Base-by-base conservation (phyloP, 2,113 vertebrate species). In the Xenopus laevis region DNA sequence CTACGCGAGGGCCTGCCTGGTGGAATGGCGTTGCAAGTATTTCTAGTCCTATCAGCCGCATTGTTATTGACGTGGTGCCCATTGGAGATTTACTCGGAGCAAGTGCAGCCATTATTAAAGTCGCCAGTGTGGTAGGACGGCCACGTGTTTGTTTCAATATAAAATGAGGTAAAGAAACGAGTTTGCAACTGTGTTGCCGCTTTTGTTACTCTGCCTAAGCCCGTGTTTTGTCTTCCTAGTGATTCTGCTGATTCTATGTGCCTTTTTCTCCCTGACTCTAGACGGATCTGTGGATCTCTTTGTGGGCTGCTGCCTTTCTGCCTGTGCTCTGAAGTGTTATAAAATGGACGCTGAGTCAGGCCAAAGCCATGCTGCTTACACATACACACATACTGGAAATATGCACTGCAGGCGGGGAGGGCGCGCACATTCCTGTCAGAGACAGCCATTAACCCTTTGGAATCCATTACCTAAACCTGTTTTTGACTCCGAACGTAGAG, bases 281-380 rank as follows among this genome's bases (percentile, higher is more conserved):
- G 15, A 55, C 15, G 8, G 44, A 21, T 59, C 13, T 33, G 10
- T 3, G n/a, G 13, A 44, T 18, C 40, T 10, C 13, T 23, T 44
- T 46, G 10, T 46, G 33, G 23, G 17, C 40, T 62, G 17, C 40
- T 62, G 2, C 23, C 23, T 40, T 40, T 15, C 21, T 68, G 50
- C 12, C 1, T 50, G 27, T 16, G 50, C 67, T 58, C 10, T 21
- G n/a, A 50, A 7, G 13, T 50, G 23, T 50, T 46, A 18, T 62
- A 50, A 62, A 62, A 45, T 30, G 70, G 61, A 50, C 23, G 70
- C 69, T 71, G 69, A 71, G 58, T 71, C 70, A 71, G 70, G 47
- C 46, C 71, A 53, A 65, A 47, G 71, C 60, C 61, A 0, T 21
- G 23, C 4, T 53, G 20, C 15, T 64, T 20, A 52, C 71, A 64